Base-by-base conservation (phyloP, 2,113 vertebrate species). In the Labeo catla region DNA sequence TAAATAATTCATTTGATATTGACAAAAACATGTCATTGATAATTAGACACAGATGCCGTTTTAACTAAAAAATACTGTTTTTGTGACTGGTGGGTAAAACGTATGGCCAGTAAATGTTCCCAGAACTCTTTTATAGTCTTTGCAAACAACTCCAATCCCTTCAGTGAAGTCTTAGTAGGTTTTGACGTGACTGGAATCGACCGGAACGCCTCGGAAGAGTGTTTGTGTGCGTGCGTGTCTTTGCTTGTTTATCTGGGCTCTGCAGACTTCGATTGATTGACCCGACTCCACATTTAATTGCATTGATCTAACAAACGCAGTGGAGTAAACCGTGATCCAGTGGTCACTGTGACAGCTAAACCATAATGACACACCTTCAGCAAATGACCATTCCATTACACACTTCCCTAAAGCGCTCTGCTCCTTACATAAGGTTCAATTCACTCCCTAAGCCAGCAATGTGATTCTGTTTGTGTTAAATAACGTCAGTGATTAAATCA, bases 401-500 rank as follows among this genome's bases (percentile, higher is more conserved):
- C 45, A 36, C 65, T 34, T 68, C 15, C 28, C 65, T 68, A 68
- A 61, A 3, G 7, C 45, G 61, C 10, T 63, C 36, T 63, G 34
- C 28, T 54, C 45, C 54, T 16, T 23, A 49, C 50, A 39, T 77
- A 43, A 77, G 28, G 19, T 50, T 50, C 34, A 49, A 49, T 9
- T 4, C 28, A 10, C 47, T 79, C 36, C 34, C 57, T 47, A 6
- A 49, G 45, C 45, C 43, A 39, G 54, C 68, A 73, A 34, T n/a
- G 2, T 12, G 66, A 34, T 49, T 74, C 15, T 79, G 21, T 84
- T 73, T 52, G 54, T 70, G 50, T 65, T 63, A 34, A 76, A 77
- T 83, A 54, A 84, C 61, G 10, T 73, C 80, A 88, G 73, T 76
- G 83, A 82, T 81, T 72, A 89, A 86, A 85, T 88, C 66, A 19